Base-by-base conservation (phyloP, 92 coral and sea anemone genomes). In the Diadumene lineata region DNA sequence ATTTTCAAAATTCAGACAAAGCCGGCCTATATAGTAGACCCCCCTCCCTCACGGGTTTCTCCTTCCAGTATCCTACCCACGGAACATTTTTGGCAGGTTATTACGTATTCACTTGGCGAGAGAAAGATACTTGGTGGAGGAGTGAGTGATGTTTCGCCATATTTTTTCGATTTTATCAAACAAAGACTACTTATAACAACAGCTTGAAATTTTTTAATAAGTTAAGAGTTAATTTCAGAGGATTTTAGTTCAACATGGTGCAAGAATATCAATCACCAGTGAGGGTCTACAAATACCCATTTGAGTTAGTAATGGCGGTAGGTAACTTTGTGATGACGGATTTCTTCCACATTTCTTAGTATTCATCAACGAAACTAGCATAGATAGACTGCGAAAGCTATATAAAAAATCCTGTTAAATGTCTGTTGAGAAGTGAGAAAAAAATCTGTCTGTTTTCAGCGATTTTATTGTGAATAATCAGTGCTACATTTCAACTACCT, bases 261-360 rank as follows among this genome's bases (percentile, higher is more conserved):
- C 99, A 96, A 80, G 99, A 96, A 82, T 96, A 96, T 64, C 97
- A 96, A 70, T 92, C 97, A 24, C 99, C 99, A 17, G 99, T 96
- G 19, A 75, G 99, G 87, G 99, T 96, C 58, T 96, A 96, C 80
- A 96, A 96, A 76, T 92, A 86, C 80, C 99, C 99, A 18, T 96
- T 96, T 77, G 99, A 96, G 68, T 80, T 96, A 18, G 99, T 96
- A 17, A 96, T 96, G 99, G 97, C 91, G 96, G 99, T 96, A 77
- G 80, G 99, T 79, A 48, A n/a, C n/a, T n/a, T 13, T 38, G 48
- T 38, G 48, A 38, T n/a, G n/a, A n/a, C n/a, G n/a, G 48, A 6
- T 38, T 38, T 13, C 7, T 38, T 13, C 6, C 48, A 38, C 48
- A 4, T 4, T 38, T 66, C 8, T 53, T 21, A n/a, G n/a, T n/a